Base-by-base conservation (phyloP, 2,888 invertebrate species). In the Amphimallon solstitiale region DNA sequence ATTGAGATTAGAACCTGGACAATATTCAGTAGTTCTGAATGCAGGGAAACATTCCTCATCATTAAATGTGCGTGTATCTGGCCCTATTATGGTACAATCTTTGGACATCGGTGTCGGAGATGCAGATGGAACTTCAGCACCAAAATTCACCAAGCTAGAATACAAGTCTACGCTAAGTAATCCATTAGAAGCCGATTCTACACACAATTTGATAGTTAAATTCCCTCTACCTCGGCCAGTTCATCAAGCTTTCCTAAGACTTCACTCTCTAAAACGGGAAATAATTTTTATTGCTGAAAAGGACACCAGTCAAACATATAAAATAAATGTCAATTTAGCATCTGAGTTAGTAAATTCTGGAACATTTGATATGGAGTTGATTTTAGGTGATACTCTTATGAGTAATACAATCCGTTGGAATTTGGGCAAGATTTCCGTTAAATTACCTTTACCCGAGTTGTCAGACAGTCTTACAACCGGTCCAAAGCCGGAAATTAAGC, bases 251-350 rank as follows among this genome's bases (percentile, higher is more conserved):
- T 97, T 97, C 81, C 88, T 97, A 21, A 87, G 93, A 52, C 86
- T 97, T 46, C 87, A 87, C 38, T 88, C 92, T 73, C 83, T 84
- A 12, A 84, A 85, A 60, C 89, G 90, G 68, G 98, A 98, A 85
- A 92, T 96, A 52, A 90, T 97, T 75, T 98, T 95, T 80, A 93
- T 98, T 2, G 95, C 97, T 0, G 97, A 98, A 79, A 90, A 92
- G 2, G 97, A 97, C 78, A 84, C 84, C 69, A 89, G 89, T 76
- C 71, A 78, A 59, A 84, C 89, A 0, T 97, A 98, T 82, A 95
- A 94, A 83, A 92, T 97, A 71, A 97, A 97, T 78, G 88, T 98
- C 46, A 86, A 89, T 43, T 89, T 93, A 73, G 90, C 90, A 12
- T 89, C 90, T 75, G 94, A 95, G 76, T 90, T 98, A 76, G 87